Evolutionary conservation across 2,113 vertebrate genomes (phyloP).

Genomic region (Actenoides lindsayi): DNA sequence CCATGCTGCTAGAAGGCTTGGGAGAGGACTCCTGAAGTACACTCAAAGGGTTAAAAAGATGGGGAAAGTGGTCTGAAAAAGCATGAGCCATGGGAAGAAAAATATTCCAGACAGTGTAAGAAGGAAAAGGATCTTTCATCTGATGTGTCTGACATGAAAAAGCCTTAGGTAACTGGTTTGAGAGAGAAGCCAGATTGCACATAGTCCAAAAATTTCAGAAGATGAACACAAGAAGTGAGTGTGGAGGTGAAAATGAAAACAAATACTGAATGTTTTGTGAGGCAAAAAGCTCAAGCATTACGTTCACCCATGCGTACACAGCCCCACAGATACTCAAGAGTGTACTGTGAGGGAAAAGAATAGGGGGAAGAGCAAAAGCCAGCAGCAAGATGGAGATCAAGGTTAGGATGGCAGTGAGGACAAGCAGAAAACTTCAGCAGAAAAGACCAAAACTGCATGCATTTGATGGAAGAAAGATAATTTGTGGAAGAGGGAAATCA

Average conservation of each 20-base stretch:
- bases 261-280: not conserved
- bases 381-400: not conserved
- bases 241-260: not conserved
- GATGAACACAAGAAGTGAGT: not conserved
- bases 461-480: not conserved
- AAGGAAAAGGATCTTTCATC: not conserved
- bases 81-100: no score
- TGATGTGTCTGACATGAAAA: not conserved
- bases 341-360: not conserved
- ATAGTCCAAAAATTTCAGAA: not conserved
- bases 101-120: not conserved
- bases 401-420: not conserved
- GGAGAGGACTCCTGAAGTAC: not conserved
- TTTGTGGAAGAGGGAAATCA: not conserved
- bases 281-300: not conserved
- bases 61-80: not conserved
- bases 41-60: not conserved
- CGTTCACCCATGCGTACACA: fast-evolving
- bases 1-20: not conserved
- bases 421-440: not conserved
- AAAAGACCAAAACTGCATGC: not conserved
- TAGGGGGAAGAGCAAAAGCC: not conserved
- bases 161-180: not conserved
- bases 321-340: not conserved
- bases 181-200: not conserved